These are phyloP conservation scores for Panthera leo DNA, from an alignment of 2,113 vertebrate genomes.

Conservation along the genomic window DNA sequence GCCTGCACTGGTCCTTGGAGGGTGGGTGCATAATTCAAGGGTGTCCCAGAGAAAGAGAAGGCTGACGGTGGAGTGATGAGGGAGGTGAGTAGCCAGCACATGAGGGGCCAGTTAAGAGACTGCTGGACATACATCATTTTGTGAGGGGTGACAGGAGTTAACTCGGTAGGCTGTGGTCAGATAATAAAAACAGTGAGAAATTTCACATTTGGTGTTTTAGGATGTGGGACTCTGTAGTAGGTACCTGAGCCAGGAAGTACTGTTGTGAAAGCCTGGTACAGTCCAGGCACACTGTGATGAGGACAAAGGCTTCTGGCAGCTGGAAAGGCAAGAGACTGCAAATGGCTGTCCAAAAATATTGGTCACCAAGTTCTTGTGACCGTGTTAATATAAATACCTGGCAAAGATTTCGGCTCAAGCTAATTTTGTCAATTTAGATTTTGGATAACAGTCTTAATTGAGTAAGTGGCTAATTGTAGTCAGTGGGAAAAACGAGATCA, in stretches of 20 bases:
- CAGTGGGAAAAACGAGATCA: constrained; percentile 24
- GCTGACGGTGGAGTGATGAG: neutral
- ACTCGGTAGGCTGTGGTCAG: neutral
- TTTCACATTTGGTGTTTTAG: neutral
- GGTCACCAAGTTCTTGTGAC: neutral
- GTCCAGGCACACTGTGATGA: neutral
- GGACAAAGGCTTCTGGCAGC: constrained; percentile 3
- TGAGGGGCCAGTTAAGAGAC: neutral
- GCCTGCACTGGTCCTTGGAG: neutral
- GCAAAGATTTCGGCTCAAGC: constrained; percentile 38
- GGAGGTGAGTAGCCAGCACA: rapidly evolving
- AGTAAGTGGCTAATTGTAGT: neutral
- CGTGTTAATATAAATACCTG: neutral
- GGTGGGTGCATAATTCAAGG: neutral
- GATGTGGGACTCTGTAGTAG: neutral
- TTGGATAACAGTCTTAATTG: constrained; percentile 44
- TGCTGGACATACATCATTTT: neutral
- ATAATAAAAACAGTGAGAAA: neutral
- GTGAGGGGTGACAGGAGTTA: neutral
- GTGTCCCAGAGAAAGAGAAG: neutral
- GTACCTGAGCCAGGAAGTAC: neutral
- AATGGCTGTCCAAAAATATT: constrained; percentile 38
- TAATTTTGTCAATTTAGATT: constrained; percentile 58
- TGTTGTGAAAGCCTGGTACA: neutral
- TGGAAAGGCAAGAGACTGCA: neutral